These are phyloP conservation scores for Catharus minimus DNA, from an alignment of 2,113 vertebrate genomes.

Conservation along the genomic window DNA sequence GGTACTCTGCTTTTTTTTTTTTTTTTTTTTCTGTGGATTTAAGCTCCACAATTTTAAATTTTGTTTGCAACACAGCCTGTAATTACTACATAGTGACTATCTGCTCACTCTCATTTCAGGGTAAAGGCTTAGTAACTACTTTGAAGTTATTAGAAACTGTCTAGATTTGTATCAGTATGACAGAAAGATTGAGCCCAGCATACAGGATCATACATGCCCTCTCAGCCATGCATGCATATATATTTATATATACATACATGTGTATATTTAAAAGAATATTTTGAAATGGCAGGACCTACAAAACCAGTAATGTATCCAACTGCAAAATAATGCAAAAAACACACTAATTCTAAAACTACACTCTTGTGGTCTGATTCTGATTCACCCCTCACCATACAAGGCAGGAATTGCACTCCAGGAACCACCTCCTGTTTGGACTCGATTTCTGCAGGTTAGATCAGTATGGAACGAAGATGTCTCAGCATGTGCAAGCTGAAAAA, in stretches of 20 bases:
- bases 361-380: background rate
- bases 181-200: background rate
- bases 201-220: background rate
- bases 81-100: background rate
- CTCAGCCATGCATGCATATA: background rate
- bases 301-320: background rate
- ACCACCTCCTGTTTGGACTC: background rate
- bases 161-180: background rate
- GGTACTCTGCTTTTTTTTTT: background rate
- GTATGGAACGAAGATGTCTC: rapidly evolving
- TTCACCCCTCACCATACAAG: background rate
- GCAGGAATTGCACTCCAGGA: background rate
- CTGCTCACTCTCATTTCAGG: background rate
- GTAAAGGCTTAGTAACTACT: background rate
- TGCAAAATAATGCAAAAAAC: background rate
- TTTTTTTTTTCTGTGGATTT: background rate
- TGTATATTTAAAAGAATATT: background rate
- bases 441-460: background rate
- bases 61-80: background rate
- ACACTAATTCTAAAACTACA: background rate
- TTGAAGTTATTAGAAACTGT: background rate
- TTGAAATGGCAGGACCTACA: slow-evolving; percentile 6
- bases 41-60: background rate
- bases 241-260: background rate
- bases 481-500: background rate